phyloP scores from a whole-genome alignment of 2,888 invertebrate genomes.

The Bembecia ichneumoniformis region DNA sequence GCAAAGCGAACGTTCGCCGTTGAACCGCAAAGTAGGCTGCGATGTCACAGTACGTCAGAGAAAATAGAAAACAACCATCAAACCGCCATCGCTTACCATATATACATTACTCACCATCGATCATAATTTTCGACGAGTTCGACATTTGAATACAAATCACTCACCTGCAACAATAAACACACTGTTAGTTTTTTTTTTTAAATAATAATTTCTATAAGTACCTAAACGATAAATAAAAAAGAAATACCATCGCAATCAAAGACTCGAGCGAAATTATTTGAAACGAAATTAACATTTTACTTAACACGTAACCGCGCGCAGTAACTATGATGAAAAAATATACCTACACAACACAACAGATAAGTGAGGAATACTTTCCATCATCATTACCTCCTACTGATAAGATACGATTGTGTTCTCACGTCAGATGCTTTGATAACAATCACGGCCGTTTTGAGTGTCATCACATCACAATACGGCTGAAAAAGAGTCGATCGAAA shows the following conservation, averaged over 20 bases:
- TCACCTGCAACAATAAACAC: neutral
- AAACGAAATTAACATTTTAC: no score
- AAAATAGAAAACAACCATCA: constrained; percentile 53
- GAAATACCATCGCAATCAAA: no score
- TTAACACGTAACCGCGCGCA: no score
- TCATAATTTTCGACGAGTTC: constrained; percentile 39
- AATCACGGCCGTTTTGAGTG: constrained; percentile 19
- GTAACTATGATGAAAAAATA: neutral
- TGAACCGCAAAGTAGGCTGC: constrained; percentile 44
- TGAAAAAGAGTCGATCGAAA: no score
- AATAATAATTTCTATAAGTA: no score
- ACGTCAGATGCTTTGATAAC: constrained; percentile 22
- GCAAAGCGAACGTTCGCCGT: constrained; percentile 5
- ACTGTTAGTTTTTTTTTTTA: no score
- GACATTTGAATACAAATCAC: constrained; percentile 33
- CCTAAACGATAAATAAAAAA: no score
- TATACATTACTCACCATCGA: constrained; percentile 27
- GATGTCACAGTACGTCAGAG: constrained; percentile 49
- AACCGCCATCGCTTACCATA: constrained; percentile 42
- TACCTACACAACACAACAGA: constrained; percentile 9
- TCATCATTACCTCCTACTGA: constrained; percentile 23
- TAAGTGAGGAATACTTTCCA: constrained; percentile 32
- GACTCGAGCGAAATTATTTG: no score
- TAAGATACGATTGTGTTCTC: constrained; percentile 28
- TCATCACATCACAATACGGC: neutral